Evolutionary conservation across 2,113 vertebrate genomes (phyloP).

Genomic region (Poicephalus meyeri): DNA sequence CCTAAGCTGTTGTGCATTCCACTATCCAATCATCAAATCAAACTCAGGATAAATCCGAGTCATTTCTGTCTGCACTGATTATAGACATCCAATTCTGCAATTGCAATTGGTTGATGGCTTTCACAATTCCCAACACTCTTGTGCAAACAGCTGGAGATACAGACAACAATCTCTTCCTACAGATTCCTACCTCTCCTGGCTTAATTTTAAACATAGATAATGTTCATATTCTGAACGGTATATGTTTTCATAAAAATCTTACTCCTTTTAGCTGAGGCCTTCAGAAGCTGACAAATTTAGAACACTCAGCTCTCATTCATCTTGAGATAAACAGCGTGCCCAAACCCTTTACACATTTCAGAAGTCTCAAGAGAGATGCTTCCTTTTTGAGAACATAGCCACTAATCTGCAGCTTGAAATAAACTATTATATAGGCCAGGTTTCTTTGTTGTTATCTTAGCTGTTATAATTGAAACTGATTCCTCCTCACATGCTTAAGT

Average conservation of each 20-base stretch:
- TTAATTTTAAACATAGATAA: neutral
- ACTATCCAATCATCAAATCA: neutral
- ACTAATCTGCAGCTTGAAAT: neutral
- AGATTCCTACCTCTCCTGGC: neutral
- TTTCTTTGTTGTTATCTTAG: constrained; percentile 3
- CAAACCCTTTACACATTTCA: neutral
- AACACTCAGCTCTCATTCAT: neutral
- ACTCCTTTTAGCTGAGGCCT: neutral
- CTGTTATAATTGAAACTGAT: constrained; percentile 8
- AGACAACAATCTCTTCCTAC: neutral
- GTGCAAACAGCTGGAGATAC: neutral
- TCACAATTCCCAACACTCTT: neutral
- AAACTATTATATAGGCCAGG: neutral
- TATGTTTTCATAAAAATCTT: neutral
- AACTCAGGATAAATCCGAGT: neutral
- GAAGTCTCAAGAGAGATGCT: neutral
- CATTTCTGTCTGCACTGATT: neutral
- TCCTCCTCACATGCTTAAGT: neutral
- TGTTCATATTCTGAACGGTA: neutral
- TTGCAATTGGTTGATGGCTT: neutral
- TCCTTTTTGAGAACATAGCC: neutral
- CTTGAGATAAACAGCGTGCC: neutral
- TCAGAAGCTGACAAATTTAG: neutral
- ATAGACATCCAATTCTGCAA: neutral
- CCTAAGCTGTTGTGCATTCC: neutral